A percentile compares a stretch with the other conserved stretches of the same genome.
Conservation (phyloP, 2,888 invertebrate genomes). For the Anthoptus insignis region DNA sequence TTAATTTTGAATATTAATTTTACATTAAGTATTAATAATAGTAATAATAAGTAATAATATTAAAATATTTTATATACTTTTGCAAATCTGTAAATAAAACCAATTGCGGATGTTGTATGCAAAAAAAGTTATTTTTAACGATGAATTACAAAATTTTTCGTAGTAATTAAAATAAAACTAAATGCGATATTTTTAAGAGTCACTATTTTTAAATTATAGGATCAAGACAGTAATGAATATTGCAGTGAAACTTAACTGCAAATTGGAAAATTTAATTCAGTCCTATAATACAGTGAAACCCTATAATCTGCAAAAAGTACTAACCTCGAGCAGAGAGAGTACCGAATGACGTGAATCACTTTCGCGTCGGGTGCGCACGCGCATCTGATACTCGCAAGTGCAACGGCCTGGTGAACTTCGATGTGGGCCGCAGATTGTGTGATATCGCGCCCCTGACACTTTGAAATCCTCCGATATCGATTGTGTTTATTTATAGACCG, state of each 20-base stretch:
- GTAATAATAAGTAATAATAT: too few species aligned
- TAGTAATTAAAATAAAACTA: too few species aligned
- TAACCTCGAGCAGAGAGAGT: slow-evolving; percentile 48
- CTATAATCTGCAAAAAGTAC: slow-evolving; percentile 15
- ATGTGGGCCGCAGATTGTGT: slow-evolving; percentile 62
- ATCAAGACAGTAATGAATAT: not conserved
- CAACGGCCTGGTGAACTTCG: slow-evolving; percentile 83
- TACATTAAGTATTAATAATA: too few species aligned
- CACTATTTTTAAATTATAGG: not conserved
- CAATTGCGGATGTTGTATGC: too few species aligned
- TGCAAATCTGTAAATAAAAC: too few species aligned
- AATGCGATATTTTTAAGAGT: too few species aligned
- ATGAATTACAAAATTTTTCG: too few species aligned
- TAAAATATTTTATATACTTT: too few species aligned
- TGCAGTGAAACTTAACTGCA: slow-evolving; percentile 2
- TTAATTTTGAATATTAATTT: too few species aligned
- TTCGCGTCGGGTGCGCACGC: slow-evolving; percentile 69
- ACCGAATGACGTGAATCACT: slow-evolving; percentile 69
- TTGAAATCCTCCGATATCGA: slow-evolving; percentile 23
- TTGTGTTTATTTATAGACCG: slow-evolving; percentile 4
- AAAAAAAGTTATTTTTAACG: too few species aligned
- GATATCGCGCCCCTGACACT: slow-evolving; percentile 34
- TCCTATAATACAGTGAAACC: slow-evolving; percentile 3
- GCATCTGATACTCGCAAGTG: slow-evolving; percentile 72
- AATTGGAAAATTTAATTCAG: not conserved